A percentile compares a stretch with the other conserved stretches of the same genome.
These are phyloP conservation scores for Tangachromis dhanisi DNA, from an alignment of 2,113 vertebrate genomes.

Conservation along the genomic window DNA sequence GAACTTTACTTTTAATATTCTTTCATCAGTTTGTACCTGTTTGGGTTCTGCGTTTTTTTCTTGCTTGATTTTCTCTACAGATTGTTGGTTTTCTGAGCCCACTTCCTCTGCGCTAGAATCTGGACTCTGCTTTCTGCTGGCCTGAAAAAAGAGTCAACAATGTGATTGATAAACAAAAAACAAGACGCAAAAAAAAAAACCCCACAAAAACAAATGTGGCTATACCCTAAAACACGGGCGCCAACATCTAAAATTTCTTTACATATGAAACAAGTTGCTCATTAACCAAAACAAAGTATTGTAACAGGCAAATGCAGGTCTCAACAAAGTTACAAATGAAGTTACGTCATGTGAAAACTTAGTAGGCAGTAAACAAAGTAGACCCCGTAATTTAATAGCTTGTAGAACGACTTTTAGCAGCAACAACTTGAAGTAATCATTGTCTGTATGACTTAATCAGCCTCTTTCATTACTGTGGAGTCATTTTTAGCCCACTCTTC, in stretches of 20 bases:
- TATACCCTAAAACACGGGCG: neutral
- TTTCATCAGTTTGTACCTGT: neutral
- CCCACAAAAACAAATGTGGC: neutral
- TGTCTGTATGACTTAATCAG: too few relatives aligned
- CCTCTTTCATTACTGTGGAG: too few relatives aligned
- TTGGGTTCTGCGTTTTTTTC: constrained; percentile 30
- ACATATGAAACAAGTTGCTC: neutral
- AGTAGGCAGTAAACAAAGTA: neutral
- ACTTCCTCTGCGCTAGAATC: neutral
- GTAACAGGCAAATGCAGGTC: neutral
- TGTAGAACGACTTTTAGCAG: too few relatives aligned
- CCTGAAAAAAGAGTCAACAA: neutral
- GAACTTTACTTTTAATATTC: neutral
- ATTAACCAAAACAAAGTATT: neutral
- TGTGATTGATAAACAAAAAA: neutral
- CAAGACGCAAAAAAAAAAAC: accelerated
- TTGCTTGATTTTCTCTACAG: neutral
- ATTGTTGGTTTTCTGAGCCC: neutral
- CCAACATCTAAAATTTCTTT: accelerated
- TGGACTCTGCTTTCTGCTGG: constrained; percentile 9
- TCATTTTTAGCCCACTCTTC: too few relatives aligned
- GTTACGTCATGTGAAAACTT: neutral
- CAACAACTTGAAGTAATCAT: too few relatives aligned
- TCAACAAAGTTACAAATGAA: neutral
- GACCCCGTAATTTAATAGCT: too few relatives aligned